Evolutionary conservation across 2,113 vertebrate species (phyloP).

Genomic region (Trogon melanurus): DNA sequence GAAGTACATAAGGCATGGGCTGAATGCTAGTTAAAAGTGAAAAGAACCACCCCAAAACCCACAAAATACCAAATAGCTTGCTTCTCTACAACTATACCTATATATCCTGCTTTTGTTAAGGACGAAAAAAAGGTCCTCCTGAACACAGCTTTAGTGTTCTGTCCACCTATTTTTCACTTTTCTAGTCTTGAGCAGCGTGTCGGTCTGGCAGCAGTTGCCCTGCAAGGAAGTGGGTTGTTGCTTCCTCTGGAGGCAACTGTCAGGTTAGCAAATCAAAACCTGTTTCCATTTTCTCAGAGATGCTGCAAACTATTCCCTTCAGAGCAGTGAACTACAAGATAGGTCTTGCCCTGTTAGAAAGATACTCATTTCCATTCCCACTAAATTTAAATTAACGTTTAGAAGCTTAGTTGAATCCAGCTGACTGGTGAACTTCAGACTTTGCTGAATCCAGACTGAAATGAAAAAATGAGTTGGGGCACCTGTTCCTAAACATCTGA

Average conservation of each 20-base stretch:
- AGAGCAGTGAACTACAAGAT: neutral
- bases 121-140: neutral
- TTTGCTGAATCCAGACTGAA: neutral
- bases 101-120: neutral
- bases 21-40: neutral
- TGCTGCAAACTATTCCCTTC: neutral
- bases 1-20: neutral
- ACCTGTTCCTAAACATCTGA: neutral
- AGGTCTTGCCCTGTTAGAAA: neutral
- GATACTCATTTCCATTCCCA: neutral
- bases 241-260: neutral
- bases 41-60: accelerated
- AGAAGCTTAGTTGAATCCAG: neutral
- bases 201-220: neutral
- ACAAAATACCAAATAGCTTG: neutral
- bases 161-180: neutral
- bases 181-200: neutral
- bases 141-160: neutral
- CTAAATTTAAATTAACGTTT: neutral
- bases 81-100: neutral
- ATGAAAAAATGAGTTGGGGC: neutral
- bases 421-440: neutral
- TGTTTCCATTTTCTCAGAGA: neutral
- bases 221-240: neutral
- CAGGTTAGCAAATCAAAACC: neutral